Evolutionary conservation across 2,888 invertebrate genomes (phyloP).

Genomic region (Hymenopus coronatus): DNA sequence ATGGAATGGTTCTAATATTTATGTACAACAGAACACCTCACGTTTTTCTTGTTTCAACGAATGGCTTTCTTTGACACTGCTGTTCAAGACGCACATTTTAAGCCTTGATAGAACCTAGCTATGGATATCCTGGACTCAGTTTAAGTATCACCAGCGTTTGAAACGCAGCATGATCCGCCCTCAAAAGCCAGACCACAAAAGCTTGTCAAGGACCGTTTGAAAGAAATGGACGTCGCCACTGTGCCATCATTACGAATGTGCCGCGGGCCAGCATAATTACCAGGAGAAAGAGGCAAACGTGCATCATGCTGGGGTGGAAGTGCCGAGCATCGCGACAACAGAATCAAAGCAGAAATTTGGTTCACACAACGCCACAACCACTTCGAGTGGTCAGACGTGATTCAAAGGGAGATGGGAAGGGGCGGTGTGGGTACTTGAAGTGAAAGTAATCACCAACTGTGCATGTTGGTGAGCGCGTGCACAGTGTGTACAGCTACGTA

Average conservation of each 20-base stretch:
- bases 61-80: no score
- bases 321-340: not conserved
- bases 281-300: not conserved
- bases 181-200: not conserved
- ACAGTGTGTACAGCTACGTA: not conserved
- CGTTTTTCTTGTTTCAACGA: no score
- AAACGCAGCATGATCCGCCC: not conserved
- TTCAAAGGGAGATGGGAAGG: not conserved
- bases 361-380: not conserved
- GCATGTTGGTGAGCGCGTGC: not conserved
- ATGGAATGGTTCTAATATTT: no score
- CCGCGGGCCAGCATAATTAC: not conserved
- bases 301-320: not conserved
- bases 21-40: no score
- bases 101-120: no score
- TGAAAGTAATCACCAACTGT: not conserved
- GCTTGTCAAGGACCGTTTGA: not conserved
- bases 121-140: no score
- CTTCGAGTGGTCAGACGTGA: not conserved
- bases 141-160: not conserved
- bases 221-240: not conserved
- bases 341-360: slow-evolving; percentile 8
- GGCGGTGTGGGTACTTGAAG: not conserved
- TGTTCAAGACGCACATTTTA: no score
- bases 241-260: not conserved